Evolutionary conservation across 35 echinoderm and acorn worm species (phyloP).

Genomic region (Diadema setosum): DNA sequence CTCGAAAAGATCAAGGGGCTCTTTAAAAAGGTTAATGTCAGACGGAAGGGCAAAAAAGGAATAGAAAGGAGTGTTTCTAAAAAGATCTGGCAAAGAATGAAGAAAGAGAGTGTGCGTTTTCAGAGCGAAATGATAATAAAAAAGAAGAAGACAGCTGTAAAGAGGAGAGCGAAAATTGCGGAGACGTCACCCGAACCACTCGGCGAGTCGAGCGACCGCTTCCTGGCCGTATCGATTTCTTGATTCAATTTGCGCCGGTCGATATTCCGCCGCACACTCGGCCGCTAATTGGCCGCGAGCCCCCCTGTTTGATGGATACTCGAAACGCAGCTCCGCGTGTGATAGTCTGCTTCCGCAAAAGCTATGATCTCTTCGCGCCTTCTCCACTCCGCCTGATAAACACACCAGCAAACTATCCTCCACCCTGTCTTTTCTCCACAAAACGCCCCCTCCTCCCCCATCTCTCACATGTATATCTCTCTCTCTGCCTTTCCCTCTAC

Average conservation of each 20-base stretch:
- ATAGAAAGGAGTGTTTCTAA: too few relatives aligned
- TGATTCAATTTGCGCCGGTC: slow-evolving; percentile 3
- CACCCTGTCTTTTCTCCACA: too few relatives aligned
- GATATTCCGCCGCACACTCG: neutral
- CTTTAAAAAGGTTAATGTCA: too few relatives aligned
- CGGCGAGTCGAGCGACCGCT: neutral
- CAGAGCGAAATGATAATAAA: neutral
- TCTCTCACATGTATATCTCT: too few relatives aligned
- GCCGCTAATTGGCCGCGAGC: neutral
- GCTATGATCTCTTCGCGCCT: too few relatives aligned
- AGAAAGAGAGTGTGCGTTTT: neutral
- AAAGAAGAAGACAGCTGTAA: neutral
- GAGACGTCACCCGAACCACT: neutral
- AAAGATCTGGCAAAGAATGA: neutral
- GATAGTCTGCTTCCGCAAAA: too few relatives aligned
- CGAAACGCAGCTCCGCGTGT: neutral
- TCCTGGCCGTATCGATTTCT: neutral
- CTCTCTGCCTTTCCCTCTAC: too few relatives aligned
- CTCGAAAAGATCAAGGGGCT: too few relatives aligned
- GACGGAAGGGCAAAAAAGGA: too few relatives aligned
- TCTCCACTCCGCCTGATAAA: too few relatives aligned
- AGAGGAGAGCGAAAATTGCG: neutral
- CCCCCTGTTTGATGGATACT: neutral
- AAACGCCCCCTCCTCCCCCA: too few relatives aligned
- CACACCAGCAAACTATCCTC: too few relatives aligned